Base-by-base conservation (phyloP, 2,888 invertebrate species). In the Hirtodrosophila duncani region DNA sequence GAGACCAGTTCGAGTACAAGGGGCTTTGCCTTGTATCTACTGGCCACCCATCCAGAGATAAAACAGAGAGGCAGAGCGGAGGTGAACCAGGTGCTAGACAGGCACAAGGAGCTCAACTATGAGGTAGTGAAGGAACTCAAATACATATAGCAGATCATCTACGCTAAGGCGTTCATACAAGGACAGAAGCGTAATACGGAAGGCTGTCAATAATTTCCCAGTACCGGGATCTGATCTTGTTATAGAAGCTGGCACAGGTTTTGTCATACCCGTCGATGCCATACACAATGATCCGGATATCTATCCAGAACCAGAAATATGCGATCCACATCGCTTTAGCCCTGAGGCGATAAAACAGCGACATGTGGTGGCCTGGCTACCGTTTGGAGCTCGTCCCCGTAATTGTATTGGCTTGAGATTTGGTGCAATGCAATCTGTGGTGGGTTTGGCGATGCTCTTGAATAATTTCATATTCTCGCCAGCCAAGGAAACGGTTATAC, bases 1-100 rank as follows among this genome's bases (percentile, higher is more conserved):
- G 90, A 90, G 75, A 89, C 89, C 0, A 89, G 89, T 9, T 86
- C 87, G 1, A 85, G 88, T 2, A 87, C 88, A 0, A 84, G 89
- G 75, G 85, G 87, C 11, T 89, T 88, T 63, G 70, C 79, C 0
- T 27, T 85, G 2, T 82, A 81, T 18, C 69, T 83, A 13, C 49
- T 85, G 16, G 82, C 84, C 0, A 1, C 75, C 9, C 72, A 84
- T 59, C 70, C 69, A 1, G 74, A 81, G n/a, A 63, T 84, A 43
- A 84, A 56, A 64, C 67, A 33, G 1, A 74, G 68, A 0, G 72
- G 67, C 3, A 42, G 84, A 1, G 34, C 56, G 1, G 84, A 85
- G 34, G 74, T 84, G 1, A 63, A 67, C 5, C 53, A 57, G 3
- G 68, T 81, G 6, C 13, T 81, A 0, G 51, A 51, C n/a, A 67